Percentiles rank a stretch among this genome's conserved stretches.
Conservation (phyloP, 2,888 invertebrate genomes). For the Tinea semifulvella region DNA sequence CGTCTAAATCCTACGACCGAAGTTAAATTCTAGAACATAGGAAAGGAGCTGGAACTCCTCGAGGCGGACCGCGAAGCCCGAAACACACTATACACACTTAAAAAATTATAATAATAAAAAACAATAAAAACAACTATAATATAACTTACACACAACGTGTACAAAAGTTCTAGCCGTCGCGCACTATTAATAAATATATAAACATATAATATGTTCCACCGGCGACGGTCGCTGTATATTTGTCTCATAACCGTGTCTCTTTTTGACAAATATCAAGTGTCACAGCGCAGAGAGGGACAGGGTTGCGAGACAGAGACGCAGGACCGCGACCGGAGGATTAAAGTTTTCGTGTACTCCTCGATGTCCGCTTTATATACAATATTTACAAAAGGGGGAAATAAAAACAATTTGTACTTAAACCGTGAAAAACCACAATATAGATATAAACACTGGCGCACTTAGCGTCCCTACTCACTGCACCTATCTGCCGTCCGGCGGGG, state of each 20-base stretch:
- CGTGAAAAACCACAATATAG: slow-evolving; percentile 35
- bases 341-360: too few relatives aligned
- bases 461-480: not conserved
- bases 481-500: not conserved
- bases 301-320: too few relatives aligned
- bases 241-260: too few relatives aligned
- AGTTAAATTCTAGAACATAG: too few relatives aligned
- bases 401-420: slow-evolving; percentile 68
- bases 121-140: slow-evolving; percentile 63
- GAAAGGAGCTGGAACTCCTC: too few relatives aligned
- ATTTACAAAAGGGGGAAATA: slow-evolving; percentile 43
- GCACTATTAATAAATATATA: slow-evolving; percentile 56
- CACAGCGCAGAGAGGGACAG: too few relatives aligned
- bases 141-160: slow-evolving; percentile 64
- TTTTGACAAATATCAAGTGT: too few relatives aligned
- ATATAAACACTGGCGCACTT: slow-evolving; percentile 10
- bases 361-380: slow-evolving; percentile 54
- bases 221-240: not conserved
- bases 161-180: slow-evolving; percentile 54
- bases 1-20: too few relatives aligned
- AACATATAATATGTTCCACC: slow-evolving; percentile 26
- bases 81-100: slow-evolving; percentile 33
- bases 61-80: slow-evolving; percentile 31
- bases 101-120: slow-evolving; percentile 36
- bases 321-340: too few relatives aligned